A percentile compares a stretch with the other conserved stretches of the same genome.
Evolutionary conservation across 1,140 invertebrate genomes (phyloP).

Genomic region (Steinernema khuongi): DNA sequence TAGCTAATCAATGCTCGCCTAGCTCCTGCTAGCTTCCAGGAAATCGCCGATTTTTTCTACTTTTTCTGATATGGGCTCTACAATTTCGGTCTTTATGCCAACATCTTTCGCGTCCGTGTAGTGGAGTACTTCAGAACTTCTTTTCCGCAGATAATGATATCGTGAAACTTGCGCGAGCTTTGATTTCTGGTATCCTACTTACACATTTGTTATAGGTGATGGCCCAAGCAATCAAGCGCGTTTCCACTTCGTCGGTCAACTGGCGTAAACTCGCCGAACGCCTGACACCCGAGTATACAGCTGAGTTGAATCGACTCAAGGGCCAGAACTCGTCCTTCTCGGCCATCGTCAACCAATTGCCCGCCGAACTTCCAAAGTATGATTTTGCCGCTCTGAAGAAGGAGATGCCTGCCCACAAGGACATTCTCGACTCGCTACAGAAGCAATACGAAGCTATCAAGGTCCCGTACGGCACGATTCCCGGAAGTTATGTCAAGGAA

Average conservation of each 20-base stretch:
- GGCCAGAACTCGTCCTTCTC: constrained; percentile 48
- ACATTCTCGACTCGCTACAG: constrained; percentile 51
- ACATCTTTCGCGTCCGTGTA: too few relatives aligned
- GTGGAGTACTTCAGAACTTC: too few relatives aligned
- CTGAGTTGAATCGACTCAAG: constrained; percentile 51
- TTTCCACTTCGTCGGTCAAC: constrained; percentile 54
- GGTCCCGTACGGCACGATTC: constrained; percentile 52
- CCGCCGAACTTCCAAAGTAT: constrained; percentile 54
- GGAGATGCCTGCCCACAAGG: constrained; percentile 50
- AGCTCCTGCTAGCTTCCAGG: too few relatives aligned
- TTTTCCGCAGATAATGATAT: too few relatives aligned
- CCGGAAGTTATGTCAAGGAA: constrained; percentile 45
- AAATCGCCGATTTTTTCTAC: too few relatives aligned
- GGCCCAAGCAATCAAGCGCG: constrained; percentile 53
- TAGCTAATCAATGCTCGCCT: too few relatives aligned
- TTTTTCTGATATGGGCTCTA: too few relatives aligned
- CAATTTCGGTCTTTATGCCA: too few relatives aligned
- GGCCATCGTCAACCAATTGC: constrained; percentile 45
- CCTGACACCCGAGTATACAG: constrained; percentile 45
- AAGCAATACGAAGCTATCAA: constrained; percentile 57
- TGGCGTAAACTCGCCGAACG: constrained; percentile 53
- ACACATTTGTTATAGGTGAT: constrained; percentile 28
- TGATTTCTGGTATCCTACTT: too few relatives aligned
- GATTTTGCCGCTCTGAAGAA: constrained; percentile 58
- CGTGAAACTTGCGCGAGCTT: too few relatives aligned